Base-by-base conservation (phyloP, 2,113 vertebrate species). In the Struthidea cinerea region DNA sequence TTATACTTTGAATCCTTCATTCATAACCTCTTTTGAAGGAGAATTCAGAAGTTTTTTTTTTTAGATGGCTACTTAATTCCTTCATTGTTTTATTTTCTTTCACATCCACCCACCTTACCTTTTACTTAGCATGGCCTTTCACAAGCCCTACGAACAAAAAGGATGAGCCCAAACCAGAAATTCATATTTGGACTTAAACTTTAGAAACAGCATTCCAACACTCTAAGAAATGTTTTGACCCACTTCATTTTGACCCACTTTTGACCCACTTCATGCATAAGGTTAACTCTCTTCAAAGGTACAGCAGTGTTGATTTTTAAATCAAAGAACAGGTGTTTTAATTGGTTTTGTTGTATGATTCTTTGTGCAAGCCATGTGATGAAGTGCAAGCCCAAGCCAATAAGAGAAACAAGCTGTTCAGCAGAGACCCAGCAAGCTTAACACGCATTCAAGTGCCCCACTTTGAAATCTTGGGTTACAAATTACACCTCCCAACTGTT, bases 271-370 rank as follows among this genome's bases (percentile, higher is more conserved):
- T 41, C 7, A 46, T 14, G 32, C 1, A 0, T 5, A 50, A 44
- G 15, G 13, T 17, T 46, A 78, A 23, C 16, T 27, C 28, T 59
- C 22, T 41, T 49, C 21, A 56, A 47, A 79, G 15, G 14, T 24
- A 39, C 14, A 23, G 5, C 5, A 52, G 3, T 0, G 2, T 7
- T 32, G 28, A 17, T 49, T 93, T 77, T 55, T 23, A 70, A 76
- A 59, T n/a, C 22, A 69, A 68, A 75, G 8, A 33, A 10, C 6
- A 27, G 7, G 2, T 0, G 2, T 23, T 80, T 57, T 61, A 57
- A n/a, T 6, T 18, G 8, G 16, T 7, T 63, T 49, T 67, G 23
- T 39, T 5, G 0, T 14, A 21, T 14, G 3, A 1, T 44, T 69
- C 24, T 65, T 71, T 28, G 16, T 3, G 16, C 0, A 1, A 73